Conservation (phyloP, 2,113 vertebrate species). For the Chamaea fasciata region DNA sequence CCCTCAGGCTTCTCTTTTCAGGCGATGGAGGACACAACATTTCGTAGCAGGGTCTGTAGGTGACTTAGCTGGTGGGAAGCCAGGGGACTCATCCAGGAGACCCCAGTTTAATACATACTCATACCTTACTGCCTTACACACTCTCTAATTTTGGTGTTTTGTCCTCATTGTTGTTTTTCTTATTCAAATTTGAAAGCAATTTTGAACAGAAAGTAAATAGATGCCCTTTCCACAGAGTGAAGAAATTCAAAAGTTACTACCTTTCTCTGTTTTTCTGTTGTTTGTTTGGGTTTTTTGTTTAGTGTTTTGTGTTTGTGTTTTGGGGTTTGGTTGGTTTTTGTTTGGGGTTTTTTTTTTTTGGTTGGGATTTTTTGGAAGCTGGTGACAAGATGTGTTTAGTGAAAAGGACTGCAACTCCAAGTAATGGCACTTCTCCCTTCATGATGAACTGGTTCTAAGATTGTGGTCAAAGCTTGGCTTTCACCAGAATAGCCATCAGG, state of each 20-base stretch:
- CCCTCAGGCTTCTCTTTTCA: background rate
- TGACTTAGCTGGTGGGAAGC: background rate
- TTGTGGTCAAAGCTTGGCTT: background rate
- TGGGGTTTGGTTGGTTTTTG: too few species aligned
- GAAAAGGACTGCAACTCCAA: background rate
- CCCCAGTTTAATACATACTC: background rate
- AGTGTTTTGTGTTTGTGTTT: background rate
- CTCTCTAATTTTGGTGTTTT: fast-evolving
- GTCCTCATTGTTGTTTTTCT: background rate
- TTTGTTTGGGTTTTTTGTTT: background rate
- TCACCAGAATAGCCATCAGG: background rate
- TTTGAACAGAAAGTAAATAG: background rate
- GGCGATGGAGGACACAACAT: background rate
- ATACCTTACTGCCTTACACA: background rate
- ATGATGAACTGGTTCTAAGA: background rate
- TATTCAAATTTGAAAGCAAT: background rate
- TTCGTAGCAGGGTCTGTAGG: background rate
- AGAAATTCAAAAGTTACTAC: background rate
- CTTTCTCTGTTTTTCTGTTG: background rate
- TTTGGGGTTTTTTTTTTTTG: background rate
- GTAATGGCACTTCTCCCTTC: background rate
- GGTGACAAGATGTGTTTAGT: background rate
- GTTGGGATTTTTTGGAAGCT: background rate
- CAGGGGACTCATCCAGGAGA: background rate
- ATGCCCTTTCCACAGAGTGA: background rate